Conservation (phyloP, 2,888 invertebrate genomes). For the Dichetophora obliterata region DNA sequence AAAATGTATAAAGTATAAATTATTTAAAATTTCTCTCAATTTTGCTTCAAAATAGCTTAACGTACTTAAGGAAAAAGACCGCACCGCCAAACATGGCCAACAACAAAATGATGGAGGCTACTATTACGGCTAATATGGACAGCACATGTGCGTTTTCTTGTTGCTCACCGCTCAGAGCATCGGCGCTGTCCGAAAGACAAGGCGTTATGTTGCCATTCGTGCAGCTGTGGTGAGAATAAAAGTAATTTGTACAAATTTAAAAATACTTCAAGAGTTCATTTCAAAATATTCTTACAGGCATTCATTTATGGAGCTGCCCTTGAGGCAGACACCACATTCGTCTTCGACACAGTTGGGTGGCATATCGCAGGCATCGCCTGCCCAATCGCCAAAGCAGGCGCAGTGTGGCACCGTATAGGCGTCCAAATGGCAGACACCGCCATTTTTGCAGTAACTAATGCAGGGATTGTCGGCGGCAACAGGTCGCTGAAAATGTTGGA, state of each 20-base stretch:
- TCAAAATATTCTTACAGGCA: slow-evolving; percentile 59
- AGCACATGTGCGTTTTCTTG: slow-evolving; percentile 58
- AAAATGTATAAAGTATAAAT: not conserved
- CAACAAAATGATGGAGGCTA: slow-evolving; percentile 61
- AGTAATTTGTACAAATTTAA: not conserved
- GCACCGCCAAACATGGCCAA: slow-evolving; percentile 63
- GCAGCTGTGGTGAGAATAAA: slow-evolving; percentile 56
- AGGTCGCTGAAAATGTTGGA: slow-evolving; percentile 64
- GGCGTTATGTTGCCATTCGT: slow-evolving; percentile 60
- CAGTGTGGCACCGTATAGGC: slow-evolving; percentile 72
- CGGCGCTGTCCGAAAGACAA: slow-evolving; percentile 67
- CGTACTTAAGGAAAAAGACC: slow-evolving; percentile 70
- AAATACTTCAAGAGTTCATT: not conserved
- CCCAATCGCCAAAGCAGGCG: slow-evolving; percentile 73
- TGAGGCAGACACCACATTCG: slow-evolving; percentile 65
- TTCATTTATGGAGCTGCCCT: slow-evolving; percentile 68
- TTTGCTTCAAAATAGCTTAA: not conserved
- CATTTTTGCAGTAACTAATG: slow-evolving; percentile 72
- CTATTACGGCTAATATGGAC: slow-evolving; percentile 62
- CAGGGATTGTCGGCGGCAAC: slow-evolving; percentile 77
- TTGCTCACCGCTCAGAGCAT: slow-evolving; percentile 62
- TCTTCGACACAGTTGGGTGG: slow-evolving; percentile 67
- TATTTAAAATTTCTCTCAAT: not conserved
- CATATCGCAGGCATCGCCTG: slow-evolving; percentile 73
- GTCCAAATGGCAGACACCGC: slow-evolving; percentile 74